Evolutionary conservation across 2,113 vertebrate genomes (phyloP).

Genomic region (Pterophyllum scalare): DNA sequence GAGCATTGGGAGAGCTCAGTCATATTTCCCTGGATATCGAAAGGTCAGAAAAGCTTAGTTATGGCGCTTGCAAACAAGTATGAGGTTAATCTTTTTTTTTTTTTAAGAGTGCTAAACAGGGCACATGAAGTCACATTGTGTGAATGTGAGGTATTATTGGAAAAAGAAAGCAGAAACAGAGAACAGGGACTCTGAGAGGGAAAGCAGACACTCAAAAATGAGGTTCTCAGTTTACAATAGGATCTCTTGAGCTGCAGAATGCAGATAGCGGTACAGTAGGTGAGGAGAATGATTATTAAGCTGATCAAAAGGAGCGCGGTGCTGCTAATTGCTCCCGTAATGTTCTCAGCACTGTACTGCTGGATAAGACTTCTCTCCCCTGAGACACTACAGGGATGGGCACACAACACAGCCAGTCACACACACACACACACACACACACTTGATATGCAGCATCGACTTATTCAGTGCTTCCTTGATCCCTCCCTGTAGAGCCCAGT

Average conservation of each 20-base stretch:
- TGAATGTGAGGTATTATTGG: conserved; percentile 11
- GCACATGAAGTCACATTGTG: background rate
- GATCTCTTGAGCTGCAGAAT: conserved; percentile 41
- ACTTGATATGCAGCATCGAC: conserved; percentile 31
- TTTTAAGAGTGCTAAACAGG: background rate
- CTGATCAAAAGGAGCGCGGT: conserved; percentile 55
- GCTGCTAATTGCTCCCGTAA: conserved; percentile 68
- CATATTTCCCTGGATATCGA: background rate
- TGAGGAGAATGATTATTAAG: conserved; percentile 70
- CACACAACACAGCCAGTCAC: background rate
- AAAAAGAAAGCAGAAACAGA: too few relatives aligned
- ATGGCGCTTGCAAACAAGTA: conserved; percentile 10
- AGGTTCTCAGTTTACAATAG: conserved; percentile 46
- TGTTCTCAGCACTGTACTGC: conserved; percentile 48
- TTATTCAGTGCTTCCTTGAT: conserved; percentile 56
- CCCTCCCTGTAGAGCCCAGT: conserved; percentile 36
- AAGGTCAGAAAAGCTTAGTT: conserved; percentile 23
- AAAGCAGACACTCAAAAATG: conserved; percentile 17
- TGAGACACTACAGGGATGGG: conserved; percentile 31
- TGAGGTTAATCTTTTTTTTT: background rate
- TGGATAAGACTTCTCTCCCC: conserved; percentile 39
- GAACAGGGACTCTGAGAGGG: background rate
- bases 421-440: background rate
- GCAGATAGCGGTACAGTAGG: conserved; percentile 58
- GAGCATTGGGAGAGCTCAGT: background rate